A percentile compares a stretch with the other conserved stretches of the same genome.
Evolutionary conservation across 1,140 invertebrate species (phyloP).

Genomic region (Megalopta genalis): DNA sequence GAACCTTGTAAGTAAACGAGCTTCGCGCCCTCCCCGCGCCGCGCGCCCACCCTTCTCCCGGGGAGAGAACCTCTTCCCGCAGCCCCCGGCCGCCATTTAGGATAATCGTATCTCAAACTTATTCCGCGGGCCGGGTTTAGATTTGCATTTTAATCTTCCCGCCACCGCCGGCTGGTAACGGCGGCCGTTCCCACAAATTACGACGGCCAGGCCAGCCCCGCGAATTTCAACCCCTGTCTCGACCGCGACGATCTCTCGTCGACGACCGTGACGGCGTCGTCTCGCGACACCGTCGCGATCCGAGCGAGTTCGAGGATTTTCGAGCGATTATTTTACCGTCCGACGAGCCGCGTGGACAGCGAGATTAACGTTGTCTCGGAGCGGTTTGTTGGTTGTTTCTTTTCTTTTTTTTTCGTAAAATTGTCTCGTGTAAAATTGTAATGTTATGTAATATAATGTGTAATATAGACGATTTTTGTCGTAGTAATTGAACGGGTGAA

Average conservation of each 20-base stretch:
- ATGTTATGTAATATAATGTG: too few relatives aligned
- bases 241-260: constrained; percentile 15
- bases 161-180: constrained; percentile 8
- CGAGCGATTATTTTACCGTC: constrained; percentile 1
- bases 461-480: too few relatives aligned
- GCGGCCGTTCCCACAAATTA: constrained; percentile 61
- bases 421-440: too few relatives aligned
- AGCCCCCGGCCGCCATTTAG: constrained; percentile 63
- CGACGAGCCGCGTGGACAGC: too few relatives aligned
- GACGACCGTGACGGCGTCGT: too few relatives aligned
- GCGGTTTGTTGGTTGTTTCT: too few relatives aligned
- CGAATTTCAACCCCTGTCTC: constrained; percentile 61
- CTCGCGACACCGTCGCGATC: not conserved
- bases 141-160: constrained; percentile 74
- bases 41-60: not conserved
- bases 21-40: not conserved
- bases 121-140: constrained; percentile 61
- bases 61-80: not conserved
- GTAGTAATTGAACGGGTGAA: too few relatives aligned
- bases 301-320: not conserved
- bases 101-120: constrained; percentile 75
- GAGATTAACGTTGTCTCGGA: too few relatives aligned
- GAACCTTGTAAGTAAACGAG: constrained; percentile 80
- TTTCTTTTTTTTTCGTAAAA: too few relatives aligned
- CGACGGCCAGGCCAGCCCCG: constrained; percentile 58